Evolutionary conservation across 2,888 invertebrate species (phyloP), one percentile per base, ranked within the genome.

Genomic region (Pseudanteris insignis): DNA sequence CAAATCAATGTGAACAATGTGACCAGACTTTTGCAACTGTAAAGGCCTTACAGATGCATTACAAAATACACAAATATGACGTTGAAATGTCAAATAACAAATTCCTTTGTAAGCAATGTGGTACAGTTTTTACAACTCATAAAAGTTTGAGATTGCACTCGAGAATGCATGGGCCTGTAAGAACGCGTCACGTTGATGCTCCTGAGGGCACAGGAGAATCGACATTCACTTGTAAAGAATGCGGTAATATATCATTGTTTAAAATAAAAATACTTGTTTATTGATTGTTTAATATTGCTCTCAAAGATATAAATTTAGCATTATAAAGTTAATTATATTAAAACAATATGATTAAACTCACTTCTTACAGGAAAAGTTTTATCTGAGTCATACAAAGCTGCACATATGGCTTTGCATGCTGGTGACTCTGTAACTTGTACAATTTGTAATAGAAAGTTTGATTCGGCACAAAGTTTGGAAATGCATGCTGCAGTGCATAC

Each of bases 401-500:
- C 89, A 1, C 91, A 91, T 71, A 86, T 87, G 80, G 85, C 86
- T 50, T 85, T 87, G 40, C 91, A 91, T 72, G 81, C 81, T 12
- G 83, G 83, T 7, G 81, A 81, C 6, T 82, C 85, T 1, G 84
- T 75, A 8, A 79, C 79, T 67, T 91, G 91, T 67, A 80, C 84
- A 6, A 83, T 88, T 9, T 91, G 91, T 69, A 91, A 91, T 71
- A 85, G 87, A 60, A 88, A 88, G 68, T 91, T 91, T 67, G 84
- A 82, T 26, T 87, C 86, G 0, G 74, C 81, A 10, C 84, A 85
- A 13, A 89, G 86, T 74, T 79, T 90, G 12, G 84, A 86, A 9
- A 88, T 91, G 89, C 91, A 91, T 73, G 84, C 88, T 74, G 87
- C 85, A 65, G 88, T 89, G 18, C 91, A 91, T 26, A 66, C 67